These are phyloP conservation scores for Cepphus grylle DNA, from an alignment of 2,113 vertebrate genomes.

Conservation along the genomic window DNA sequence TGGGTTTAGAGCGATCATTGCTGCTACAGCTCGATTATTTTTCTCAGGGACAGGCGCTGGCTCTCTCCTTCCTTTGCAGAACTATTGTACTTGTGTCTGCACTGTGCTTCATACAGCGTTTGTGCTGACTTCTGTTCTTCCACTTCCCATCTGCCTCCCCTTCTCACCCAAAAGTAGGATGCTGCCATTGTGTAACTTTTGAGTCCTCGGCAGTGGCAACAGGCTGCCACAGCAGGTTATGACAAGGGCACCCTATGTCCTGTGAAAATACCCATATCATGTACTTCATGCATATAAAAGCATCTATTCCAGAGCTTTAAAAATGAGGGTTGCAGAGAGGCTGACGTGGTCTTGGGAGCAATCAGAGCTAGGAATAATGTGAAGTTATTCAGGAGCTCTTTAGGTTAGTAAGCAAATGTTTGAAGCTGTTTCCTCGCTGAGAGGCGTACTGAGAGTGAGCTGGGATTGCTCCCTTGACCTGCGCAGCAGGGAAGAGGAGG, in stretches of 20 bases:
- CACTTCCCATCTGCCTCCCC: neutral
- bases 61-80: constrained; percentile 9
- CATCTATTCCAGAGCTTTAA: neutral
- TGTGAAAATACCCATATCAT: fast-evolving
- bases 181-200: fast-evolving
- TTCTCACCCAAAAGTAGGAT: neutral
- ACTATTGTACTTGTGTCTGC: neutral
- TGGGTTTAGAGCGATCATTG: neutral
- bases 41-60: neutral
- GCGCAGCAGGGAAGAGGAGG: neutral
- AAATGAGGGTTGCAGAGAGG: neutral
- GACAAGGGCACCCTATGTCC: neutral
- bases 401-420: neutral
- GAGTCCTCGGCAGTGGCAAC: neutral
- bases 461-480: neutral
- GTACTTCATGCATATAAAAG: neutral
- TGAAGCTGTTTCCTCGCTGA: neutral
- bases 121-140: neutral
- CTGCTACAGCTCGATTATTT: constrained; percentile 48
- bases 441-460: neutral
- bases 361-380: neutral
- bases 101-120: neutral
- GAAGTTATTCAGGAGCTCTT: neutral
- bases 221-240: neutral
- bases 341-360: neutral